A percentile compares a stretch with the other conserved stretches of the same genome.
Evolutionary conservation across 2,888 invertebrate species (phyloP).

Genomic region (Coecobrya sp.): DNA sequence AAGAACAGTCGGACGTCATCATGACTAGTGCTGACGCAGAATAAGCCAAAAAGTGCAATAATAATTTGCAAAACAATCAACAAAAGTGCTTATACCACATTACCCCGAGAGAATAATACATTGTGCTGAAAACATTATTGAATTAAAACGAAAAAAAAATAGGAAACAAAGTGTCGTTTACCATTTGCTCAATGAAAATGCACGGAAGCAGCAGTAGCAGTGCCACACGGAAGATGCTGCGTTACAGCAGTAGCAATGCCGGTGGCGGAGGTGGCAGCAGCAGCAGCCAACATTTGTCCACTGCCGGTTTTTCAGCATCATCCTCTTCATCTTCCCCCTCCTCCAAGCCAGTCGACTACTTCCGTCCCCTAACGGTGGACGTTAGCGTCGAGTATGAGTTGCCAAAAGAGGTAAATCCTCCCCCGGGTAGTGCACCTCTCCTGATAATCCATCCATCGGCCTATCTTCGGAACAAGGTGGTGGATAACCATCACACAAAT

Average conservation of each 20-base stretch:
- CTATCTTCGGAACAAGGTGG: constrained; percentile 92
- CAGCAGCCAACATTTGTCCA: constrained; percentile 8
- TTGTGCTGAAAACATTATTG: neutral
- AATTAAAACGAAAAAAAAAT: constrained; percentile 18
- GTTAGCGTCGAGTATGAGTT: constrained; percentile 97
- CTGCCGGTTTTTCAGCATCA: constrained; percentile 22
- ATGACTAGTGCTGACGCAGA: neutral
- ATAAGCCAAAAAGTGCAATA: constrained; percentile 4
- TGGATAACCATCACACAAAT: constrained; percentile 51
- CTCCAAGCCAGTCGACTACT: constrained; percentile 90
- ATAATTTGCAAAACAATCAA: constrained; percentile 5
- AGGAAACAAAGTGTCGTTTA: constrained; percentile 10
- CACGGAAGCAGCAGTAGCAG: constrained; percentile 62
- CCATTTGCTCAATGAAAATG: constrained; percentile 69
- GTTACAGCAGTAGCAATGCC: constrained; percentile 56
- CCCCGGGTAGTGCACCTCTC: constrained; percentile 93
- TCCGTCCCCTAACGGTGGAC: constrained; percentile 95
- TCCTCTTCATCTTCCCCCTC: constrained; percentile 46
- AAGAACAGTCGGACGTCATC: neutral
- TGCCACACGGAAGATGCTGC: constrained; percentile 60
- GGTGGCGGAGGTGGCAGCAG: neutral
- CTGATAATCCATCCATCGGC: constrained; percentile 97
- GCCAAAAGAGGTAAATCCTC: constrained; percentile 93
- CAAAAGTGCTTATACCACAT: neutral
- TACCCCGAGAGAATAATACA: neutral